Evolutionary conservation across 2,888 invertebrate genomes (phyloP).

Genomic region (Leuctra nigra): DNA sequence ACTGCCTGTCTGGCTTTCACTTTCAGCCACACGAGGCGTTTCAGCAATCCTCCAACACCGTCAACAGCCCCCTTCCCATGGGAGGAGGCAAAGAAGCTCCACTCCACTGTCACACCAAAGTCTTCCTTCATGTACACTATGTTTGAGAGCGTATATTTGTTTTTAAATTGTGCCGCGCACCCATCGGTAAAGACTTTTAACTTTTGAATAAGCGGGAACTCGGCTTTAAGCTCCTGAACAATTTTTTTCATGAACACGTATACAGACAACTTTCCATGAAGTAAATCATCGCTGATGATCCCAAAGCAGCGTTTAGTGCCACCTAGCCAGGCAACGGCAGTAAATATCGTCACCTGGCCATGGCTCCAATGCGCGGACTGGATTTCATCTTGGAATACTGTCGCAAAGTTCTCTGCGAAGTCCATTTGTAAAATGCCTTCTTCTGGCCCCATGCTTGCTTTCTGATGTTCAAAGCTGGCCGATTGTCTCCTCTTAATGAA

Average conservation of each 20-base stretch:
- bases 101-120: conserved; percentile 8
- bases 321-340: conserved; percentile 18
- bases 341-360: conserved; percentile 21
- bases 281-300: conserved; percentile 16
- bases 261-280: conserved; percentile 12
- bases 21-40: conserved; percentile 13
- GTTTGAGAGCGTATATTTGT: conserved; percentile 12
- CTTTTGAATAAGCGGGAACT: neutral
- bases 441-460: conserved; percentile 12
- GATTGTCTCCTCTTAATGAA: conserved; percentile 19
- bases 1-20: conserved; percentile 10
- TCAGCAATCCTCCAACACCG: conserved; percentile 3
- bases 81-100: conserved; percentile 14
- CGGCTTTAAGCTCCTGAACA: neutral
- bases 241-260: neutral
- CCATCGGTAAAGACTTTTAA: conserved; percentile 12
- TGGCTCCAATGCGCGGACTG: conserved; percentile 20
- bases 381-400: conserved; percentile 19
- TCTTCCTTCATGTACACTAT: neutral
- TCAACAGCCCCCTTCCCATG: conserved; percentile 14
- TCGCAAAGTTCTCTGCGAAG: conserved; percentile 21
- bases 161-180: conserved; percentile 3
- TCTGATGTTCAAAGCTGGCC: conserved; percentile 10
- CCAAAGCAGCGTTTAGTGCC: conserved; percentile 9
- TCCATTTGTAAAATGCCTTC: conserved; percentile 20